These are phyloP conservation scores for Linyphia triangularis DNA, from an alignment of 2,888 invertebrate genomes.

Conservation along the genomic window DNA sequence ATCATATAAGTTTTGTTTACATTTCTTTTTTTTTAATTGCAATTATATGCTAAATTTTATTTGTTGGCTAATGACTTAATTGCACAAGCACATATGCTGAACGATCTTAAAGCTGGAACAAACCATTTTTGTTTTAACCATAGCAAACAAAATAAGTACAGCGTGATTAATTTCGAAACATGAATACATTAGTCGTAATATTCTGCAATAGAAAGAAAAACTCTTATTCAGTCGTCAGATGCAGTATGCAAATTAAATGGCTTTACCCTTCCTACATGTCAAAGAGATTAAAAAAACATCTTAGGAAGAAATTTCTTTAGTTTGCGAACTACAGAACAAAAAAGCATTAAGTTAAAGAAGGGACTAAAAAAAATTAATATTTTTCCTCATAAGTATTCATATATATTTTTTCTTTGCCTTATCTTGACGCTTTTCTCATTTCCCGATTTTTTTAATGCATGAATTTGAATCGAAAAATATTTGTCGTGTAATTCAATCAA, in stretches of 20 bases:
- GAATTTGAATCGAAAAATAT: conserved; percentile 68
- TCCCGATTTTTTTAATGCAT: conserved; percentile 46
- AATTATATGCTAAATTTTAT: neutral
- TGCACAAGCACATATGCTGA: neutral
- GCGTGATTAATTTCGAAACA: conserved; percentile 30
- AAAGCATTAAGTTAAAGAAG: conserved; percentile 16
- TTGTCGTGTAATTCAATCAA: conserved; percentile 69
- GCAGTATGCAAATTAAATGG: conserved; percentile 56
- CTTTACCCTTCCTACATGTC: conserved; percentile 38
- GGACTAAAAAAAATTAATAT: conserved; percentile 10
- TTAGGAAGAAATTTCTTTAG: conserved; percentile 19
- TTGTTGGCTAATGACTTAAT: neutral
- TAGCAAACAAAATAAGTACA: neutral
- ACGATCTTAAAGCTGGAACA: neutral
- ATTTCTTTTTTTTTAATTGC: neutral
- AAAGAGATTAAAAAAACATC: conserved; percentile 41
- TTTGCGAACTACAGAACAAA: conserved; percentile 4
- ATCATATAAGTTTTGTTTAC: too few species aligned
- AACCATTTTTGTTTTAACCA: neutral
- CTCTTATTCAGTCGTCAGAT: conserved; percentile 20
- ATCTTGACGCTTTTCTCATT: neutral
- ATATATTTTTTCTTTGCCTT: neutral
- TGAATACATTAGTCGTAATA: conserved; percentile 8
- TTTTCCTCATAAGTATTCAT: conserved; percentile 57
- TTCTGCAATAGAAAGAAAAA: neutral